Evolutionary conservation across 2,797 vertebrate species (phyloP), one percentile per base, ranked within the genome.

Genomic region (Sus cebifrons): DNA sequence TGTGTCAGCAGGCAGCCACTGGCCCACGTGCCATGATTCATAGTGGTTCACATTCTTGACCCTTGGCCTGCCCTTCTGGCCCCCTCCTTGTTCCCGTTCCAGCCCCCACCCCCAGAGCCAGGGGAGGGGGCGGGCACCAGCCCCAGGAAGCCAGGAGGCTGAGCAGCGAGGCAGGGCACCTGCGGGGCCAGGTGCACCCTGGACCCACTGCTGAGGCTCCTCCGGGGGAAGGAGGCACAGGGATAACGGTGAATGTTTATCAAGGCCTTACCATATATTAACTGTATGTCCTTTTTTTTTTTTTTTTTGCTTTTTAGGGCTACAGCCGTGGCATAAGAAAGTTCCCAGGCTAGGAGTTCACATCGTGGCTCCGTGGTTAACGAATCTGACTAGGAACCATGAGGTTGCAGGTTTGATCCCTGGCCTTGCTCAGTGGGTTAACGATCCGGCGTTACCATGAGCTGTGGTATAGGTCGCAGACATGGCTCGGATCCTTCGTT

Each of bases 1-100:
- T 95, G 60, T 94, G 97, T 98, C 98, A 96, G 88, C 95, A 91
- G 92, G 93, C 97, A 77, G 94, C 1, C 0, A 89, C 52, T 81
- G 96, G 97, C 91, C 91, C 11, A 52, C 65, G 16, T 1, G 6
- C 74, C 56, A 16, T 94, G 93, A 97, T 79, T 97, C 84, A 97
- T 0, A 36, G 85, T 5, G 0, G 27, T 0, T 3, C 83, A 86
- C 78, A 5, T 78, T 78, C 87, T 85, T 89, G 60, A 36, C 91
- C 75, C 83, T 13, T 32, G n/a, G 70, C 52, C 91, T 2, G 52
- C 36, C 86, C 75, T 94, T 71, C 91, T 86, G 56, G 90, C 95
- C 82, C 91, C 83, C 95, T 79, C 86, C 0, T 83, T 56, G 16
- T 12, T 75, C 14, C 84, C 91, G 52, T 83, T 86, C 49, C 81